Base-by-base conservation (phyloP, 2,888 invertebrate species). In the Odontomyia ornata region DNA sequence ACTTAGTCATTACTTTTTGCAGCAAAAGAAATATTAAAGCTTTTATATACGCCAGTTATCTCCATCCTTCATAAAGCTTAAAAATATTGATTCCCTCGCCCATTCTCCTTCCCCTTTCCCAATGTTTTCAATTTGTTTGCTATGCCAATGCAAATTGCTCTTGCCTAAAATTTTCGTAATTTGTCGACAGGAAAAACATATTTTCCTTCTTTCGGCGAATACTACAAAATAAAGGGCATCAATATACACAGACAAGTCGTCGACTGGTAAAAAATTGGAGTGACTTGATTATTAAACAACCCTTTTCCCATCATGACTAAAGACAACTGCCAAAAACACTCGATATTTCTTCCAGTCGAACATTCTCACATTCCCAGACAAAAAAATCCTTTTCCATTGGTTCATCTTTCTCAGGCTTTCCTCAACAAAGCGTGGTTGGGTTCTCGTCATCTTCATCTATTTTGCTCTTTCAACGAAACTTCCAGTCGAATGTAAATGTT, bases 91-190 rank as follows among this genome's bases (percentile, higher is more conserved):
- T 52, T 52, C 13, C 13, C 15, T 4, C 4, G 52, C 13, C 15
- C 52, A 9, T 52, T 52, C 15, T 15, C 18, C 5, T 13, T 52
- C 52, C 52, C 13, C 13, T 4, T 15, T 4, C 7, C 52, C 52
- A n/a, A n/a, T n/a, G n/a, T 52, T 52, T 52, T 52, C 52, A 52
- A 52, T 52, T 52, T 52, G 52, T 52, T 52, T 52, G 52, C 13
- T 52, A 52, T 52, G 52, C 18, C 52, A 52, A 52, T 52, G 52
- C 52, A 52, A 52, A 52, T 52, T 52, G 15, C 13, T 52, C 52
- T 52, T 52, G 5, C 52, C 15, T 15, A 2, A 15, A 52, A 52
- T 9, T 52, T 52, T 52, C 52, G 52, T 52, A 9, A 52, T 52
- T 52, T 15, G 52, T 52, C 52, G 15, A 15, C 15, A 52, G 7